Evolutionary conservation across 1,140 invertebrate species (phyloP), one percentile per base, ranked within the genome.

Genomic region (Trachelipus rathkii): DNA sequence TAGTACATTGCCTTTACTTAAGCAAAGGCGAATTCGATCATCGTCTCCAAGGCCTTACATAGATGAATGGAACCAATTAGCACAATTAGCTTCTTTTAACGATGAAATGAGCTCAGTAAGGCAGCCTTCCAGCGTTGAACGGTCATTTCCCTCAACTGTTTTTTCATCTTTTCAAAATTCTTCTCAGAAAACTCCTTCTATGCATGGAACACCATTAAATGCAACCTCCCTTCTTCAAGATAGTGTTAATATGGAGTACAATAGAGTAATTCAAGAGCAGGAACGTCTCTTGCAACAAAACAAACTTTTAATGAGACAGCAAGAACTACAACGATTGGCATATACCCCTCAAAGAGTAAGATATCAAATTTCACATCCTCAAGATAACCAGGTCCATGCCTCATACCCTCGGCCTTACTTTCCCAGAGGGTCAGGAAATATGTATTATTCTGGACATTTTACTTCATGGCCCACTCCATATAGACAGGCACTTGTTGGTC

Each of bases 51-150:
- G 84, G 4, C 82, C 84, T 53, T 73, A 81, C 46, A 82, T 73
- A 72, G 84, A 87, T 82, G 87, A 84, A 84, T 91, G 93, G 82
- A 93, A 91, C 83, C 93, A 94, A 85, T 87, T 95, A 78, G 75
- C 80, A 43, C 80, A 81, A n/a, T 73, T 81, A 69, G 80, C 76
- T 46, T 79, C 80, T 46, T 81, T 81, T 46, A 81, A 76, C 8
- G 50, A 60, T 81, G 80, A 81, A 44, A 77, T 81, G 60, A 94
- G 92, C 85, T 93, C 92, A 10, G 93, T 94, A n/a, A 87, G 89
- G 11, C 91, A 92, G 82, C 89, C 91, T 45, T 92, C 92, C 80
- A 93, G 92, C 71, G 89, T 87, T 0, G 92, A 94, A 82, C 87
- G 91, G 45, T 94, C 93, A 0, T 91, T 91, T 81, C 91, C 91